phyloP scores from a whole-genome alignment of 2,113 vertebrate genomes.

The Gambusia holbrooki region DNA sequence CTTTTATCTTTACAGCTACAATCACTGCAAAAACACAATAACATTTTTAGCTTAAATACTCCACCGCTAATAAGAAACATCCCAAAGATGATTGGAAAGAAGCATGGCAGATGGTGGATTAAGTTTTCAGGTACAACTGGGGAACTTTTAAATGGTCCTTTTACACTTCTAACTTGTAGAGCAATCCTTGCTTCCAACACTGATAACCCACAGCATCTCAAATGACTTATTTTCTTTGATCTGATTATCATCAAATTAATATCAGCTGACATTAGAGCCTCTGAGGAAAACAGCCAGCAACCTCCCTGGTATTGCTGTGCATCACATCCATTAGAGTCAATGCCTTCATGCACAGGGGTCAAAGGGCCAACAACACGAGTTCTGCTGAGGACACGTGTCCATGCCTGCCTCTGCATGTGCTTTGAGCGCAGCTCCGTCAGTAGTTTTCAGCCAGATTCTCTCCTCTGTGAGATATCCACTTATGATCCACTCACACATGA shows the following conservation, averaged over 20 bases:
- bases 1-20: too few relatives aligned
- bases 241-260: not conserved
- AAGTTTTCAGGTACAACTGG: not conserved
- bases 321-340: not conserved
- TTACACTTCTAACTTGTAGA: not conserved
- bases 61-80: too few relatives aligned
- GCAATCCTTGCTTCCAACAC: not conserved
- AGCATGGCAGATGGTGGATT: too few relatives aligned
- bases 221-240: not conserved
- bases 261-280: not conserved
- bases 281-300: not conserved
- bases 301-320: not conserved
- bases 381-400: constrained; percentile 4
- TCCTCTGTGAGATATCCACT: not conserved
- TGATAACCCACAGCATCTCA: not conserved
- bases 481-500: not conserved
- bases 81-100: too few relatives aligned
- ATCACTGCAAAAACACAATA: too few relatives aligned
- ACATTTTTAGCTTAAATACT: too few relatives aligned
- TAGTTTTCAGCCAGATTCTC: not conserved
- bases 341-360: constrained; percentile 3
- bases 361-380: not conserved
- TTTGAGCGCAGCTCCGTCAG: not conserved
- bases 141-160: not conserved
- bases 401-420: constrained; percentile 5